Conservation (phyloP, 2,888 invertebrate species). For the Drosophila hamatofila region DNA sequence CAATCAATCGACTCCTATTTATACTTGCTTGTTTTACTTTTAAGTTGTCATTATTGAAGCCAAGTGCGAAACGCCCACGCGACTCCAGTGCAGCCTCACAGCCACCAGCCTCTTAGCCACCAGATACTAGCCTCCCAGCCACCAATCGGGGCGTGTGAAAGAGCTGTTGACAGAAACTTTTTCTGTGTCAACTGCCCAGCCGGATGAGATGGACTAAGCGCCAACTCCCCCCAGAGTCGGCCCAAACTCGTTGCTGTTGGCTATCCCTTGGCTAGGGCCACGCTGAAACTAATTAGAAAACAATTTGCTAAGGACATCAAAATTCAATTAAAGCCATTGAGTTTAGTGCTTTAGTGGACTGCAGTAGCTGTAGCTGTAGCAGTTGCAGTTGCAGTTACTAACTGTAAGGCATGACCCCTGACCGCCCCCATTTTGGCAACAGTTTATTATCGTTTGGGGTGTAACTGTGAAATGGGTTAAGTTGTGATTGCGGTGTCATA, state of each 20-base stretch:
- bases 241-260: not conserved
- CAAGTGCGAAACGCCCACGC: conserved; percentile 15
- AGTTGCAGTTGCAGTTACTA: conserved; percentile 12
- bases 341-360: conserved; percentile 74
- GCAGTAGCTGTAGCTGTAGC: conserved; percentile 53
- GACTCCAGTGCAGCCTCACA: not conserved
- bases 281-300: conserved; percentile 78
- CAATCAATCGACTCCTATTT: not conserved
- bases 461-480: conserved; percentile 61
- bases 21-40: conserved; percentile 62
- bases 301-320: conserved; percentile 81
- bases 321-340: conserved; percentile 80
- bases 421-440: conserved; percentile 47
- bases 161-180: conserved; percentile 75
- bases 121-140: too few relatives aligned
- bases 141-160: not conserved
- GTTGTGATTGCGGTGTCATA: conserved; percentile 80
- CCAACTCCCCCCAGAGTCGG: not conserved
- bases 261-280: conserved; percentile 14
- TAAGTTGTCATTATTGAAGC: conserved; percentile 73
- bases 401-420: not conserved
- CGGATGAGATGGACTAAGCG: conserved; percentile 8
- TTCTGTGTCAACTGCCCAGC: conserved; percentile 70
- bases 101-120: too few relatives aligned
- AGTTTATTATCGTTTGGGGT: conserved; percentile 67